Conservation (phyloP, 2,888 invertebrate genomes). For the Acleris emargana region DNA sequence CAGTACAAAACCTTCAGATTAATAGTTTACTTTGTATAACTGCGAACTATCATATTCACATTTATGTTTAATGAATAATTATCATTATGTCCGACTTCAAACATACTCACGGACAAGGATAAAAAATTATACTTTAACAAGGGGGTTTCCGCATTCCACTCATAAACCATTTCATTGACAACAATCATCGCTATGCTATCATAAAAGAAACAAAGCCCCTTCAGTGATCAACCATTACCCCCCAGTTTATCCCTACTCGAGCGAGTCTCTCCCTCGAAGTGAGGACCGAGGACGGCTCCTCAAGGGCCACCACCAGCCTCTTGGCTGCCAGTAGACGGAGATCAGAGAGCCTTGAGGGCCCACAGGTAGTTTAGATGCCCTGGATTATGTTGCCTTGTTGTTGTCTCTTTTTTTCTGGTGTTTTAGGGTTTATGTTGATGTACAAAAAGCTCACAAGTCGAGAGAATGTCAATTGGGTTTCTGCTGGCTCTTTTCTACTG, state of each 20-base stretch:
- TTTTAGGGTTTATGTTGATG: neutral
- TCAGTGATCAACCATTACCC: conserved; percentile 38
- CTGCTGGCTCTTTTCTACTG: too few relatives aligned
- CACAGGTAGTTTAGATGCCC: conserved; percentile 69
- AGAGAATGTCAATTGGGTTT: too few relatives aligned
- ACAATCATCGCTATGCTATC: too few relatives aligned
- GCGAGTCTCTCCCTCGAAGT: conserved; percentile 86
- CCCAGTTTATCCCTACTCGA: conserved; percentile 83
- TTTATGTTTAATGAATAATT: too few relatives aligned
- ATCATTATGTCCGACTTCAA: too few relatives aligned
- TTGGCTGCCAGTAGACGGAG: conserved; percentile 77
- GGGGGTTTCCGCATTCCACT: too few relatives aligned
- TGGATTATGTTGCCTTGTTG: conserved; percentile 15
- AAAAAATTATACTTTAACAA: too few relatives aligned
- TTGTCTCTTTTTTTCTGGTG: conserved; percentile 10
- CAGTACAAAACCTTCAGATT: too few relatives aligned
- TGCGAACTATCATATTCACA: too few relatives aligned
- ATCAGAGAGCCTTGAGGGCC: conserved; percentile 85
- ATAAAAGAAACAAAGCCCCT: neutral
- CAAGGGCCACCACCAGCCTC: conserved; percentile 72
- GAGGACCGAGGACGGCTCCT: conserved; percentile 75
- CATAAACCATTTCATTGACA: too few relatives aligned
- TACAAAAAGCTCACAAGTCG: neutral
- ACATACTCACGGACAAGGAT: too few relatives aligned
- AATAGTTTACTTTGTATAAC: too few relatives aligned